A percentile compares a stretch with the other conserved stretches of the same genome.
phyloP scores from a whole-genome alignment of 2,113 vertebrate species.

The Cyprinodon tularosa region DNA sequence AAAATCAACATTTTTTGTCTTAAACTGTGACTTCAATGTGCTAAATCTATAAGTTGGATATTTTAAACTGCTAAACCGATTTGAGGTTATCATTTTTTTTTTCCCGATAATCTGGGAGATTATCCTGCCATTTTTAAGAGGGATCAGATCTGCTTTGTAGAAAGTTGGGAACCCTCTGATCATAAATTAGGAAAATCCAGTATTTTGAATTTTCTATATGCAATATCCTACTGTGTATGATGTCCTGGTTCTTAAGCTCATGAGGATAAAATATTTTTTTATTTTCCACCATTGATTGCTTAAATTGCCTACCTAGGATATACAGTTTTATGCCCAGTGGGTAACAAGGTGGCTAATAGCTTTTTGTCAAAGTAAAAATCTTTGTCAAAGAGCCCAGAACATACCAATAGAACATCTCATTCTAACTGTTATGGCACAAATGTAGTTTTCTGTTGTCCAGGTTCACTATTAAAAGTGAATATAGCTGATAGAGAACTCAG shows the following conservation, averaged over 20 bases:
- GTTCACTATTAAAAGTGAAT: not conserved
- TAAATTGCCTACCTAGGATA: no score
- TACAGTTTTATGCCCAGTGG: not conserved
- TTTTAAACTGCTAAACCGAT: conserved; percentile 1
- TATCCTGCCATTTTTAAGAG: no score
- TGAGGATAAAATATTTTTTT: no score
- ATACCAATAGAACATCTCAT: not conserved
- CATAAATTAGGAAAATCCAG: no score
- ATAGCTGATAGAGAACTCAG: conserved; percentile 16
- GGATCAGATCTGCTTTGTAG: no score
- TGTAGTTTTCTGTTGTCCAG: conserved; percentile 9
- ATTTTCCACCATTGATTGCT: not conserved
- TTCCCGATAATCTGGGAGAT: no score
- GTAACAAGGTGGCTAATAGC: not conserved
- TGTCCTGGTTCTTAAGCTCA: no score
- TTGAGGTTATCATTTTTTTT: not conserved
- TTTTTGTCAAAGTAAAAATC: not conserved
- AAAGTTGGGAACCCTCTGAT: no score
- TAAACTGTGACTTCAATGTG: not conserved
- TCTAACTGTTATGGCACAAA: not conserved
- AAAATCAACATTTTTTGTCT: no score
- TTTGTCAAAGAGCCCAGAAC: not conserved
- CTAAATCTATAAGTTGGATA: conserved; percentile 10
- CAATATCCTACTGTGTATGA: no score
- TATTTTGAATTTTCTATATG: no score